Base-by-base conservation (phyloP, 2,797 vertebrate species). In the Eupleurogrammus muticus region DNA sequence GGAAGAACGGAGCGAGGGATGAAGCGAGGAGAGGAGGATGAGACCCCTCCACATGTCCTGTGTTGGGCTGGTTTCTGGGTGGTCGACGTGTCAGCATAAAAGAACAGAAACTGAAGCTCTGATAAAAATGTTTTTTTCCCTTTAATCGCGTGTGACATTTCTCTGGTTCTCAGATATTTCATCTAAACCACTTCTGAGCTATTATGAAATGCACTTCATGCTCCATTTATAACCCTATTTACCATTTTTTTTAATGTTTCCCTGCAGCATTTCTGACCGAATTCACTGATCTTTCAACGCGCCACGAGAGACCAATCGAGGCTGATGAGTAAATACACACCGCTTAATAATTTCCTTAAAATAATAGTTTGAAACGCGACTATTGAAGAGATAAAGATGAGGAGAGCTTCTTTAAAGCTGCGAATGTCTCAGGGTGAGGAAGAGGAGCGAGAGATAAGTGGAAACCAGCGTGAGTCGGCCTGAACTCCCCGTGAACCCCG, bases 401-500 rank as follows among this genome's bases (percentile, higher is more conserved):
- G 78, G 61, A 64, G 44, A 63, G 16, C 60, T 23, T 49, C 57
- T 16, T 57, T 66, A n/a, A 66, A 66, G 55, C 74, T 9, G 55
- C 47, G 74, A 59, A 77, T 79, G 58, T 82, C 66, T 64, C 58
- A 51, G 72, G 78, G 67, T 73, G 62, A 82, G 52, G 58, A 68
- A 70, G 60, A 71, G 50, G 66, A 73, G 53, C 28, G 17, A 40
- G 40, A 53, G 80, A 81, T 78, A 46, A 77, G 69, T 44, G 38
- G 51, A 71, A 83, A 62, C 73, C 74, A 83, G 23, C 73, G 66
- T 5, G 66, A 79, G 53, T 35, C 40, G 34, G 57, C 13, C 67
- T 86, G 85, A 89, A 91, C 89, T 89, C 72, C n/a, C 21, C 0
- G 7, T 80, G 86, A 89, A 88, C 87, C 77, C 17, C 69, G 66